phyloP scores from a whole-genome alignment of 2,888 invertebrate genomes.

The Lymantria dispar region DNA sequence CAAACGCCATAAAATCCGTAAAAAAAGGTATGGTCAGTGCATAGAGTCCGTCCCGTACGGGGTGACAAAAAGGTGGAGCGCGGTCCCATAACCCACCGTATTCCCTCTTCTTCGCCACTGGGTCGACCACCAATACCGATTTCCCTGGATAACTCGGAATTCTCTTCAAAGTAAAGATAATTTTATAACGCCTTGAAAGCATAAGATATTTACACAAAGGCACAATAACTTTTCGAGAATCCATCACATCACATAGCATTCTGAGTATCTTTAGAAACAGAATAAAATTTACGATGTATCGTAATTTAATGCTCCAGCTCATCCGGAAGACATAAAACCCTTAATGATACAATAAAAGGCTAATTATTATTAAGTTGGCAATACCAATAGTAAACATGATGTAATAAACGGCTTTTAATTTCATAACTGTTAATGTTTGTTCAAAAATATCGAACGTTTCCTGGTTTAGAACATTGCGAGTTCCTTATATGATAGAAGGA shows the following conservation, averaged over 20 bases:
- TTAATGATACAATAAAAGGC: constrained; percentile 33
- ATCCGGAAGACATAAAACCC: constrained; percentile 18
- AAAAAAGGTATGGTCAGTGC: too few species aligned
- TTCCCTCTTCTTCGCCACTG: too few species aligned
- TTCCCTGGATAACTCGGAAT: too few species aligned
- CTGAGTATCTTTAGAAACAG: constrained; percentile 21
- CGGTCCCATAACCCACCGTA: too few species aligned
- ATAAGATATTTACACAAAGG: constrained; percentile 1
- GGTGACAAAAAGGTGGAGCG: too few species aligned
- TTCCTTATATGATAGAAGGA: background rate
- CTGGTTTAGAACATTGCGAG: constrained; percentile 2
- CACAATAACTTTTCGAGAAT: background rate
- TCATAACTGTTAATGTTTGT: constrained; percentile 22
- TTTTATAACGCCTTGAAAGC: background rate
- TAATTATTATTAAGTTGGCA: constrained; percentile 39
- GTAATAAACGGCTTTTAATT: constrained; percentile 27
- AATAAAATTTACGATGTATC: constrained; percentile 30
- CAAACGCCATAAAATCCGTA: too few species aligned
- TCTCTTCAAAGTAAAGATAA: too few species aligned
- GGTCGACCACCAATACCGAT: too few species aligned
- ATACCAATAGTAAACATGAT: constrained; percentile 26
- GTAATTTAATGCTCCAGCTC: constrained; percentile 28
- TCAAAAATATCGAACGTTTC: constrained; percentile 10
- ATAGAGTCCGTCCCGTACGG: too few species aligned
- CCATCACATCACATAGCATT: background rate